These are phyloP conservation scores for Salmo trutta DNA, from an alignment of 2,797 vertebrate species.

Conservation along the genomic window DNA sequence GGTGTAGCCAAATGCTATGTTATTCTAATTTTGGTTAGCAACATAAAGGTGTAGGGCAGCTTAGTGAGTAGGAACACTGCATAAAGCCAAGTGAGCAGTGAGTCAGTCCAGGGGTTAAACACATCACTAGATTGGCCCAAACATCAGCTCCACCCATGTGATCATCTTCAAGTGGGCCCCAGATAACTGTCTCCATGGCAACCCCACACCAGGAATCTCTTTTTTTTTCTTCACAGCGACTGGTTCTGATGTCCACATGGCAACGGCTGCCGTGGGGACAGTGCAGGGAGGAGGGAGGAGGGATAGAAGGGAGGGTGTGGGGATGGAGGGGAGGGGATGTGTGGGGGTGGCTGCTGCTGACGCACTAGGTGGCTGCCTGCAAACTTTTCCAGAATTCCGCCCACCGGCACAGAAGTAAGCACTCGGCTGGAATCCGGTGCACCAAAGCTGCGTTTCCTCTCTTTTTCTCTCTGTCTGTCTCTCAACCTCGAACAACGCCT, in stretches of 20 bases:
- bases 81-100: slow-evolving; percentile 4
- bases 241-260: slow-evolving; percentile 63
- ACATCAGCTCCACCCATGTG: slow-evolving; percentile 43
- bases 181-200: slow-evolving; percentile 59
- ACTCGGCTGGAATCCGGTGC: slow-evolving; percentile 37
- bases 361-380: slow-evolving; percentile 52
- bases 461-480: not conserved
- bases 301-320: slow-evolving; percentile 14
- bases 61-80: slow-evolving; percentile 17
- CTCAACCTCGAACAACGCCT: slow-evolving; percentile 48
- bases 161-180: slow-evolving; percentile 41
- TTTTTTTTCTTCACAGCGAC: slow-evolving; percentile 23
- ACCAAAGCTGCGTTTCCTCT: not conserved
- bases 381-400: slow-evolving; percentile 66
- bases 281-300: slow-evolving; percentile 26
- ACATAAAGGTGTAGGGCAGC: not conserved
- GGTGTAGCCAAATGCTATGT: not conserved
- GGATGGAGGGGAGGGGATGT: not conserved
- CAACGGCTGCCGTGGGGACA: slow-evolving; percentile 62
- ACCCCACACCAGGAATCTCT: slow-evolving; percentile 36
- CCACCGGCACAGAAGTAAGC: slow-evolving; percentile 58
- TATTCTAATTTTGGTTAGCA: not conserved
- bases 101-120: slow-evolving; percentile 50
- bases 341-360: slow-evolving; percentile 42
- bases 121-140: slow-evolving; percentile 25